phyloP scores from a whole-genome alignment of 2,797 vertebrate genomes.

The Thripadectes ignobilis region DNA sequence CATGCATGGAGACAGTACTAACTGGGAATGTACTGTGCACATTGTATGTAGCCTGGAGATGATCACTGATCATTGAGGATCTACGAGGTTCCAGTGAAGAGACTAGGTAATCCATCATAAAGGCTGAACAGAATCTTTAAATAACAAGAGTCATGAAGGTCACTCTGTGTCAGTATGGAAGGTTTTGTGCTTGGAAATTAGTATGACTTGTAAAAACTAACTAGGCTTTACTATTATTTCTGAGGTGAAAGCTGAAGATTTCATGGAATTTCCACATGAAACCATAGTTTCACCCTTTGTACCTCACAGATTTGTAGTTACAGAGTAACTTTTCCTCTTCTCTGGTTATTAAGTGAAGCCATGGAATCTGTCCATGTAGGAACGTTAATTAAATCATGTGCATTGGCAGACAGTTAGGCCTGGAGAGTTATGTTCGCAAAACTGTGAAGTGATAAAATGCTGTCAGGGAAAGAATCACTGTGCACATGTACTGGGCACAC shows the following conservation, averaged over 20 bases:
- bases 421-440: not conserved
- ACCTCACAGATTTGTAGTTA: not conserved
- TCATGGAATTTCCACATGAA: not conserved
- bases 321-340: not conserved
- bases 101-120: not conserved
- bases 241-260: not conserved
- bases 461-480: not conserved
- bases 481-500: not conserved
- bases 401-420: not conserved
- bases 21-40: not conserved
- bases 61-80: not conserved
- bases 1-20: not conserved
- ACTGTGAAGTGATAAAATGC: not conserved
- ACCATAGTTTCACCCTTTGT: not conserved
- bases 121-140: not conserved
- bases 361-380: not conserved
- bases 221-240: not conserved
- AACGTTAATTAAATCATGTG: not conserved
- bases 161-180: not conserved
- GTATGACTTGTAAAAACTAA: not conserved
- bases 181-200: not conserved
- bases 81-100: not conserved
- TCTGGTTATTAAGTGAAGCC: not conserved
- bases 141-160: not conserved
- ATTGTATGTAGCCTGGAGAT: not conserved